Conservation (phyloP, 2,113 vertebrate genomes). For the Macquaria australasica region DNA sequence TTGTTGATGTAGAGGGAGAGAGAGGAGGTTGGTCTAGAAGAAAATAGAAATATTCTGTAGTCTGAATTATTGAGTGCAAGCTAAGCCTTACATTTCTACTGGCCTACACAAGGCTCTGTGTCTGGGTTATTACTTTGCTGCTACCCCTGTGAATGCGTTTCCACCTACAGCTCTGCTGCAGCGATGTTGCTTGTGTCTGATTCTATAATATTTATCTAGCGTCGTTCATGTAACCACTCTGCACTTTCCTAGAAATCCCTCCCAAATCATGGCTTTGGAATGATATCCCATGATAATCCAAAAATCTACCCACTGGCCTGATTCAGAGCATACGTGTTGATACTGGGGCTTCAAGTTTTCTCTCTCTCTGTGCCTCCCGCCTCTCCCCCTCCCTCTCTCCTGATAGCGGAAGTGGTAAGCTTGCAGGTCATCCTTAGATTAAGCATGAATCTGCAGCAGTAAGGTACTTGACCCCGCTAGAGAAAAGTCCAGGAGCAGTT, state of each 20-base stretch:
- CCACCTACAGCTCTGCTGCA: slow-evolving; percentile 1
- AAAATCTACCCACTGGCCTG: slow-evolving; percentile 27
- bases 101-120: slow-evolving; percentile 25
- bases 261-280: slow-evolving; percentile 24
- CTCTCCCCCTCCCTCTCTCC: slow-evolving; percentile 39
- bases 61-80: slow-evolving; percentile 79
- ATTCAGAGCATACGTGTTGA: slow-evolving; percentile 35
- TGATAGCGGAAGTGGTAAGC: slow-evolving; percentile 65
- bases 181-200: slow-evolving; percentile 14
- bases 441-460: slow-evolving; percentile 70
- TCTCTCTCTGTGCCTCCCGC: slow-evolving; percentile 5
- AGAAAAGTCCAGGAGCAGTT: slow-evolving; percentile 59
- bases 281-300: slow-evolving; percentile 28
- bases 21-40: slow-evolving; percentile 42
- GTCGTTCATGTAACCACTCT: slow-evolving; percentile 6
- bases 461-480: slow-evolving; percentile 72
- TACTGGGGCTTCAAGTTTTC: not conserved
- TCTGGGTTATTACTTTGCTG: slow-evolving; percentile 30
- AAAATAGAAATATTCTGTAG: slow-evolving; percentile 74
- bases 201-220: slow-evolving; percentile 15
- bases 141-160: slow-evolving; percentile 2
- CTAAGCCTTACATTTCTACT: slow-evolving; percentile 47
- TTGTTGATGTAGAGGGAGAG: slow-evolving; percentile 79
- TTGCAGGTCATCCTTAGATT: slow-evolving; percentile 80
- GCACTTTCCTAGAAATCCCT: slow-evolving; percentile 27